Percentiles rank a stretch among this genome's conserved stretches.
phyloP scores from a whole-genome alignment of 2,113 vertebrate species.

The Chaetops frenatus region DNA sequence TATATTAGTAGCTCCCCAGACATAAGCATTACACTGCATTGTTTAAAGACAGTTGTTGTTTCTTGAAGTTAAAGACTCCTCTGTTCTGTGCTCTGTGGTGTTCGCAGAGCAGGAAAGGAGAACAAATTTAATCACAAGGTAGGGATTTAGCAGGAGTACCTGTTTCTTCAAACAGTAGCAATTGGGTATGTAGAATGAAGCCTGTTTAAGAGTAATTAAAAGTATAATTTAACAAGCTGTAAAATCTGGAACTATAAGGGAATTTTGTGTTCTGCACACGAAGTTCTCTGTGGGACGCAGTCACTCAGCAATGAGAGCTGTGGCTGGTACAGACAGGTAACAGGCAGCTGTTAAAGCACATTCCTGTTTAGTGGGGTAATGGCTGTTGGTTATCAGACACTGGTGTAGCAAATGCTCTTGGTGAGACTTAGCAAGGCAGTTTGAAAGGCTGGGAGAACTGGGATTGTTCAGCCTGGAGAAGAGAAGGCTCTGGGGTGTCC shows the following conservation, averaged over 20 bases:
- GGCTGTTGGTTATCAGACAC: background rate
- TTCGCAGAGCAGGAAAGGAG: background rate
- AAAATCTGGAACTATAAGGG: background rate
- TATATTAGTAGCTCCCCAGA: background rate
- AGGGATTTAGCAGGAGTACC: background rate
- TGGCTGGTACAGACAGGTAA: background rate
- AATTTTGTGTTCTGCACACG: background rate
- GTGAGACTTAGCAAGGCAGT: background rate
- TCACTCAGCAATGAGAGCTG: background rate
- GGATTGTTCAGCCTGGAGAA: background rate
- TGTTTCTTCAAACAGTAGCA: background rate
- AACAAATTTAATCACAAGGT: background rate
- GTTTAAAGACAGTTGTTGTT: background rate
- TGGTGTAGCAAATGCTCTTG: background rate
- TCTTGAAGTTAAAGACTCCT: background rate
- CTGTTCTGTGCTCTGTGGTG: background rate
- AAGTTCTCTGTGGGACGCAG: background rate
- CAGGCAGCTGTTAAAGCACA: background rate
- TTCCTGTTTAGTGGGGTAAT: background rate
- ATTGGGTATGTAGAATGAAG: background rate
- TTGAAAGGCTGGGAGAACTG: background rate
- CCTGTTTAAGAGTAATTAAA: background rate
- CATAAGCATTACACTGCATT: background rate
- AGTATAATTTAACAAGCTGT: background rate
- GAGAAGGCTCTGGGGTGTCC: background rate